Evolutionary conservation across 2,113 vertebrate genomes (phyloP).

Genomic region (Hydropotes inermis): DNA sequence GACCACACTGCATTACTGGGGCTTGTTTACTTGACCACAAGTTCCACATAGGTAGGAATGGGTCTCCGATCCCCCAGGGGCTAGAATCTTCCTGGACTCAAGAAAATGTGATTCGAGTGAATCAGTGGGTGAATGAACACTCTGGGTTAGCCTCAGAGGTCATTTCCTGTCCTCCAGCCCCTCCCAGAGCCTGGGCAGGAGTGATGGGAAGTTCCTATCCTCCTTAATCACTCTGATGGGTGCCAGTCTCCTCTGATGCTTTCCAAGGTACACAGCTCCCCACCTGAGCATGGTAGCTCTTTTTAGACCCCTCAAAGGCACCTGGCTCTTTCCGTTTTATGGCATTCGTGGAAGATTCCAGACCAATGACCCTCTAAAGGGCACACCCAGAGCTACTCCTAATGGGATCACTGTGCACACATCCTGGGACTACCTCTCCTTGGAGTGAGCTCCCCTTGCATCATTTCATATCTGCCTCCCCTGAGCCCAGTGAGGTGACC

Average conservation of each 20-base stretch:
- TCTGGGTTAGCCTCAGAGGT: not conserved
- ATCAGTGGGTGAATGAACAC: not conserved
- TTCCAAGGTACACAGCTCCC: fast-evolving
- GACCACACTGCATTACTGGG: not conserved
- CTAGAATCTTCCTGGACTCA: not conserved
- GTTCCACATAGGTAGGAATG: not conserved
- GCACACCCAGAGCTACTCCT: not conserved
- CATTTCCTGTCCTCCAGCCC: not conserved
- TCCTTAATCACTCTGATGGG: too few species aligned
- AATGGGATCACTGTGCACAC: fast-evolving
- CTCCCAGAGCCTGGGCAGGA: not conserved
- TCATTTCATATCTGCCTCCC: not conserved
- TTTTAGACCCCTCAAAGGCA: not conserved
- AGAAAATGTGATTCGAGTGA: not conserved
- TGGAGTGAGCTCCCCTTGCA: fast-evolving
- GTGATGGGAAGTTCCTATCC: not conserved
- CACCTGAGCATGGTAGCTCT: not conserved
- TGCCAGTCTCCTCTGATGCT: not conserved
- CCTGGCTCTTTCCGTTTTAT: not conserved
- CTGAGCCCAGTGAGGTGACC: not conserved
- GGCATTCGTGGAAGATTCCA: not conserved
- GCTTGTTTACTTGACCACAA: not conserved
- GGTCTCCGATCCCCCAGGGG: not conserved
- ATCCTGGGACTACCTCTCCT: not conserved
- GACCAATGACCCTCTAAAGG: not conserved